A percentile compares a stretch with the other conserved stretches of the same genome.
Conservation (phyloP, 1,140 invertebrate genomes). For the Tribolium castaneum region DNA sequence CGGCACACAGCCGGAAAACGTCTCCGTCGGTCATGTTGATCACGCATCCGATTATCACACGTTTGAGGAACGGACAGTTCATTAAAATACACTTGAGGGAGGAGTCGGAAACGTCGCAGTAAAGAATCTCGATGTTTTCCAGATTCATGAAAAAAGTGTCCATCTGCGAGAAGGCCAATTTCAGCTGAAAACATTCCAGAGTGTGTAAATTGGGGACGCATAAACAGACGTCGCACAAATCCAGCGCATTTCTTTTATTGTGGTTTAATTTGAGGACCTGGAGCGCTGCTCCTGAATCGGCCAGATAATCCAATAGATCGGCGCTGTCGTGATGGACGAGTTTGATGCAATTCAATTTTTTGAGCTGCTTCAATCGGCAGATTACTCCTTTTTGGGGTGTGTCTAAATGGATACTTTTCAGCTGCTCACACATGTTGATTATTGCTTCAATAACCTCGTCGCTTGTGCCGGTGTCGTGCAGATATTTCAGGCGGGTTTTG, state of each 20-base stretch:
- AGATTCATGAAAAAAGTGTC: constrained; percentile 71
- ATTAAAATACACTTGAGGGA: constrained; percentile 71
- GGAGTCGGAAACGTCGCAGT: constrained; percentile 68
- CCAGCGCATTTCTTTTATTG: constrained; percentile 68
- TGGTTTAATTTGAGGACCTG: constrained; percentile 70
- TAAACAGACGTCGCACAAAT: constrained; percentile 68
- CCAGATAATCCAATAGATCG: constrained; percentile 70
- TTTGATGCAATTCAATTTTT: constrained; percentile 69
- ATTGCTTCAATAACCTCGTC: constrained; percentile 69
- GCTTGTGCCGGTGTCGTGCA: constrained; percentile 72
- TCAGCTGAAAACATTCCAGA: constrained; percentile 73
- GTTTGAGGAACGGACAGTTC: constrained; percentile 69
- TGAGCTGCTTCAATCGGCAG: constrained; percentile 66
- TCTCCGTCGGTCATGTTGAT: constrained; percentile 73
- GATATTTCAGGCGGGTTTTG: constrained; percentile 70
- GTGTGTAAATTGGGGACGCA: constrained; percentile 65
- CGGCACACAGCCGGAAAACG: constrained; percentile 68
- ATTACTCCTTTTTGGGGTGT: constrained; percentile 69
- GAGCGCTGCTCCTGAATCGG: constrained; percentile 68
- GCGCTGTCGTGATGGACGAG: constrained; percentile 70
- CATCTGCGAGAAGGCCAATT: constrained; percentile 68
- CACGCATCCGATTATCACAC: constrained; percentile 71
- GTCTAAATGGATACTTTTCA: constrained; percentile 73
- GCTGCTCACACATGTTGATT: constrained; percentile 68
- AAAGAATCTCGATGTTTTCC: constrained; percentile 72